A percentile compares a stretch with the other conserved stretches of the same genome.
Conservation (phyloP, 2,888 invertebrate genomes). For the Megaustenia siamemsis region DNA sequence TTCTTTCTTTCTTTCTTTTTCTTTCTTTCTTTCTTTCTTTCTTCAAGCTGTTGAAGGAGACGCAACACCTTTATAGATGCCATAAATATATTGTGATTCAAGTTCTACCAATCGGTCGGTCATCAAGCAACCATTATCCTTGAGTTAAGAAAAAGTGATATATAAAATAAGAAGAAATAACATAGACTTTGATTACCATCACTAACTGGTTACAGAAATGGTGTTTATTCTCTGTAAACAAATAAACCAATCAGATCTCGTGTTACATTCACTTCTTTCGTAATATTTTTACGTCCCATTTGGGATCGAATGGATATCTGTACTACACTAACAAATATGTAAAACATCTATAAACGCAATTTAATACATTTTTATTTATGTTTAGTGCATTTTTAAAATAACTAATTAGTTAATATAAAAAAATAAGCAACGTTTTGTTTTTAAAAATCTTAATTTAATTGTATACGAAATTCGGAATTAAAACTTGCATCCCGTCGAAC, state of each 20-base stretch:
- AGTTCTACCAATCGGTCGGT: no score
- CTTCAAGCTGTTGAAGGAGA: no score
- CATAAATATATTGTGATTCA: no score
- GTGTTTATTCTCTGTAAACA: neutral
- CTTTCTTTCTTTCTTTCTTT: no score
- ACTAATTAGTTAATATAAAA: no score
- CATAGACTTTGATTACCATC: neutral
- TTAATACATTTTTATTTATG: neutral
- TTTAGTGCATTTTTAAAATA: no score
- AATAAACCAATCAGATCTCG: conserved; percentile 53
- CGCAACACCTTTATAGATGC: no score
- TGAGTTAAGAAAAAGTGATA: no score
- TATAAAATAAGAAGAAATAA: no score
- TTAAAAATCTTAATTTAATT: neutral
- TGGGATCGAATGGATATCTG: conserved; percentile 48
- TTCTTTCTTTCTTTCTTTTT: no score
- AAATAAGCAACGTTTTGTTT: no score
- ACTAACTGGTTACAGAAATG: neutral
- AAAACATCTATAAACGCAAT: neutral
- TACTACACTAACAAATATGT: neutral
- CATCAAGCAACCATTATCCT: no score
- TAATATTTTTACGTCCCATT: conserved; percentile 48
- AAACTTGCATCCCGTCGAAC: conserved; percentile 38
- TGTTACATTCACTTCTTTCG: conserved; percentile 52
- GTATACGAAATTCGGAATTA: neutral